A percentile compares a stretch with the other conserved stretches of the same genome.
Evolutionary conservation across 2,113 vertebrate genomes (phyloP).

Genomic region (Hippocampus guttulatus): DNA sequence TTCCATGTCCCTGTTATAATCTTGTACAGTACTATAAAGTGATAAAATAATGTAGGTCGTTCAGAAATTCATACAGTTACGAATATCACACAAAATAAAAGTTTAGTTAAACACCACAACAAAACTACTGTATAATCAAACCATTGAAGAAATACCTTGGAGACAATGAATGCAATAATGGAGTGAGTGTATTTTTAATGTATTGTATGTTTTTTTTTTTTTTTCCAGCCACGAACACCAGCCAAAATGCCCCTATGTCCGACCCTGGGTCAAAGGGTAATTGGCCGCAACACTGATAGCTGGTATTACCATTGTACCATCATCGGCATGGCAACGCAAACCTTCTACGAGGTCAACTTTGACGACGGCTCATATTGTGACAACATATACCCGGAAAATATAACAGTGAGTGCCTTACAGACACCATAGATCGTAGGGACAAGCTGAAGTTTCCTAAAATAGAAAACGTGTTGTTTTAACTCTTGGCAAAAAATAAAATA

Average conservation of each 20-base stretch:
- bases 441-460: background rate
- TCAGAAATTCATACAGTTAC: no score
- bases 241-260: slow-evolving; percentile 63
- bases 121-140: no score
- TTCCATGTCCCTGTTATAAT: no score
- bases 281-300: slow-evolving; percentile 83
- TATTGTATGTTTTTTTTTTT: background rate
- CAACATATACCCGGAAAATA: slow-evolving; percentile 90
- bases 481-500: background rate
- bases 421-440: background rate
- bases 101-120: no score
- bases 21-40: no score
- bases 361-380: slow-evolving; percentile 95
- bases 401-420: slow-evolving; percentile 76
- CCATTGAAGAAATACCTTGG: no score
- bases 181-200: background rate
- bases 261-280: slow-evolving; percentile 83
- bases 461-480: background rate
- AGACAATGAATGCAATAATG: background rate
- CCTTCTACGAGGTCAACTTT: slow-evolving; percentile 92
- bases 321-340: slow-evolving; percentile 84
- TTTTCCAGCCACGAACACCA: slow-evolving; percentile 28
- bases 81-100: no score
- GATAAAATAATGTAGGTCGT: no score
- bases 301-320: slow-evolving; percentile 88